phyloP scores from a whole-genome alignment of 2,888 invertebrate species.

The Nectonema munidae region DNA sequence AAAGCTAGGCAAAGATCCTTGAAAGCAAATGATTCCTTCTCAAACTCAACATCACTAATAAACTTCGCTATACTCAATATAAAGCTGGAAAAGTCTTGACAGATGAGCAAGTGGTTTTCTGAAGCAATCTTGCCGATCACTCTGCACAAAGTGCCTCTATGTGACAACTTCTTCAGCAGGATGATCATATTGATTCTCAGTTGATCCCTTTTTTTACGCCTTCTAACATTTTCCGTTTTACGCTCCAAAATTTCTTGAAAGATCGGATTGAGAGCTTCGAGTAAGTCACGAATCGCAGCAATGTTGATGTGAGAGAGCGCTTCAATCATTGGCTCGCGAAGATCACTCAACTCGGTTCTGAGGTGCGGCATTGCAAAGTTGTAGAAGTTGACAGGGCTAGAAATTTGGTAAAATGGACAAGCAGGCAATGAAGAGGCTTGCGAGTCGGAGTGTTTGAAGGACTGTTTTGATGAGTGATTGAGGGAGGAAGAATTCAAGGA shows the following conservation, averaged over 20 bases:
- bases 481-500: too few species aligned
- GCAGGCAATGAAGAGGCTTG: neutral
- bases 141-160: slow-evolving; percentile 52
- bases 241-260: slow-evolving; percentile 78
- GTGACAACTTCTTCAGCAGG: slow-evolving; percentile 60
- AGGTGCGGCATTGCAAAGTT: neutral
- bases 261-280: slow-evolving; percentile 65
- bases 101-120: too few species aligned
- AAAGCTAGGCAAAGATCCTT: too few species aligned
- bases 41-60: too few species aligned
- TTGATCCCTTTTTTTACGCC: slow-evolving; percentile 57
- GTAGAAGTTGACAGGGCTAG: neutral
- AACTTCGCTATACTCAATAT: too few species aligned
- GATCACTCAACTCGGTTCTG: neutral
- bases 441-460: neutral
- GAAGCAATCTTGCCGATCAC: too few species aligned
- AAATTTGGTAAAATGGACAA: neutral
- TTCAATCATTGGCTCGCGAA: neutral
- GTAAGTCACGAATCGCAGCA: slow-evolving; percentile 25
- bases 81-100: too few species aligned
- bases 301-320: neutral
- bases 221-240: slow-evolving; percentile 76
- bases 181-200: slow-evolving; percentile 58
- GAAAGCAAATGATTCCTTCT: too few species aligned
- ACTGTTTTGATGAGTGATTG: neutral